Evolutionary conservation across 1,140 invertebrate species (phyloP).

Genomic region (Drosophila virilis): DNA sequence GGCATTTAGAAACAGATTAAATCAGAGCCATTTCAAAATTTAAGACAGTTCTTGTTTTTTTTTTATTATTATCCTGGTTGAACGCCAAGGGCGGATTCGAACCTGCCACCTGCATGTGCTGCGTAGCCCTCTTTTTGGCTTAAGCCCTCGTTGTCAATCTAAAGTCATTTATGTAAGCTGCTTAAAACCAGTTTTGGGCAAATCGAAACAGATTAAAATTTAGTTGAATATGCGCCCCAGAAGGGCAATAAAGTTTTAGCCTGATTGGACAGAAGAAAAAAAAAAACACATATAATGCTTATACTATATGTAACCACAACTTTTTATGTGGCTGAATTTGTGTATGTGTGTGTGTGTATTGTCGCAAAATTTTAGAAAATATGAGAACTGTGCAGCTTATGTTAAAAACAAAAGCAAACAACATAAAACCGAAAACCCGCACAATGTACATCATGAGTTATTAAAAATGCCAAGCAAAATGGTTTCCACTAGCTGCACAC

Average conservation of each 20-base stretch:
- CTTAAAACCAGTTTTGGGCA: not conserved
- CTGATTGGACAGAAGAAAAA: conserved; percentile 2
- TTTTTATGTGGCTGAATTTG: not conserved
- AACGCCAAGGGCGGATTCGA: no score
- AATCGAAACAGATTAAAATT: not conserved
- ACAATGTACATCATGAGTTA: conserved; percentile 43
- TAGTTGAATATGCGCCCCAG: not conserved
- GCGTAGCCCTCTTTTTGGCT: no score
- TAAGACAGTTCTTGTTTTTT: not conserved
- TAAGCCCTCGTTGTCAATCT: no score
- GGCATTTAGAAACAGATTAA: not conserved
- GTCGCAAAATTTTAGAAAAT: no score
- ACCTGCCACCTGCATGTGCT: no score
- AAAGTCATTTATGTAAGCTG: not conserved
- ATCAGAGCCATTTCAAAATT: conserved; percentile 4
- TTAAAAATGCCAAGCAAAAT: conserved; percentile 41
- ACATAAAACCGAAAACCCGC: conserved; percentile 1
- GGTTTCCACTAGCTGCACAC: conserved; percentile 9
- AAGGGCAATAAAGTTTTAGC: conserved; percentile 1
- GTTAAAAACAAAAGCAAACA: conserved; percentile 4
- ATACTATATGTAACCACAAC: not conserved
- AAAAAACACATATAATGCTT: not conserved
- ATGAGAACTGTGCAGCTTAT: not conserved
- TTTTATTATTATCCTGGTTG: no score
- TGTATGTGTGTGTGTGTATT: not conserved